Evolutionary conservation across 2,797 vertebrate species (phyloP), one percentile per base, ranked within the genome.

Genomic region (Huso huso): DNA sequence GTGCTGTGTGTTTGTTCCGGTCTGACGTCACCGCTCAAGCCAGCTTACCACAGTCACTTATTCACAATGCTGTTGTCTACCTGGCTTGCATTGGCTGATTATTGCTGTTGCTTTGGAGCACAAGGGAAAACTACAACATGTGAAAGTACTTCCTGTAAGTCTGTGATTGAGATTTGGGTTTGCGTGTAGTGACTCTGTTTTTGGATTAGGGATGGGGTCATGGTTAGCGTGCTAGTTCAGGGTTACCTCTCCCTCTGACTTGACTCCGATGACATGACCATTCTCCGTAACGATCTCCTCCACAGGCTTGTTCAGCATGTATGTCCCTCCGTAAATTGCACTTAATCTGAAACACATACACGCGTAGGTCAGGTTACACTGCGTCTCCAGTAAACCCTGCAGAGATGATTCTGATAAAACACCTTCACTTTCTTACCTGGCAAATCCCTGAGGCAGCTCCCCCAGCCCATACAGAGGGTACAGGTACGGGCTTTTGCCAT

Each of bases 231-330:
- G 23, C 23, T 37, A 2, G 23, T 2, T 37, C 23, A 37, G 23
- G 23, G 64, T 79, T 79, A 95, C 94, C 92, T 95, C 93, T 71
- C 93, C 94, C 81, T 95, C 93, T 1, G 94, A 95, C 75, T 93
- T 93, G 64, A 96, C 94, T 49, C 94, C 94, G 4, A 94, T 74
- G 72, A 96, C 94, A 13, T 88, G 91, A 6, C 88, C 91, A 0
- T 83, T 91, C 72, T 96, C 93, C 88, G 95, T 88, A 73, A 95
- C 92, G 8, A 96, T 95, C 77, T 95, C 92, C 10, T 96, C 94
- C 81, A 95, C 93, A 0, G 93, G 92, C 70, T 94, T 95, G 84
- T 95, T 96, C 75, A 95, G 85, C 94, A 96, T 96, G 78, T 96
- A 96, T 8, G 93, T 95, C 12, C 94, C 94, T 64, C 94, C 94